Evolutionary conservation across 1,140 invertebrate species (phyloP), one percentile per base, ranked within the genome.

Genomic region (Pseudomyrmex concolor): DNA sequence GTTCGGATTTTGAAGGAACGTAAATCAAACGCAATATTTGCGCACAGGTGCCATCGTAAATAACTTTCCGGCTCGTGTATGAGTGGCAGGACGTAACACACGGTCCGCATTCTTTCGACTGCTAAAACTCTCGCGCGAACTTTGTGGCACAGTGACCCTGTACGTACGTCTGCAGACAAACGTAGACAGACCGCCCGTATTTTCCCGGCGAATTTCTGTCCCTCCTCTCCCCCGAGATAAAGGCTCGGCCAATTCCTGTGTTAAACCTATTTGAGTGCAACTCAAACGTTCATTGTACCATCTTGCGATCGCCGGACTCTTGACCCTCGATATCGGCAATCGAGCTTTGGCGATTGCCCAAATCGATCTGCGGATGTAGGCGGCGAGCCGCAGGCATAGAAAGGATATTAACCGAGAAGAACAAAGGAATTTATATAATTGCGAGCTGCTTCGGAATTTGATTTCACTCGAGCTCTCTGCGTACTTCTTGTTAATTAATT

Each of bases 271-370:
- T 34, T 22, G 66, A 59, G 43, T 25, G n/a, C 22, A 77, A 15
- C 22, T 80, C 8, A 68, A 78, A 68, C 66, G 19, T 70, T 25
- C 68, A 43, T 77, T 73, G 63, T 17, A 64, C 71, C 43, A 54
- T 63, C 67, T 63, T 78, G 77, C 51, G 73, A 83, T 63, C 68
- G 17, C 81, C 72, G 67, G 51, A 7, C 34, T 89, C 87, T 86
- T 83, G 80, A 88, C 84, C 84, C 76, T 59, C 86, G 83, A 91
- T 85, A 88, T 82, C 73, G 86, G 15, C 84, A 91, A 90, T 90
- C 86, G 88, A 86, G 83, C 34, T 73, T 91, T 91, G 90, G 90
- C 89, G 68, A 64, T 85, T 87, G 62, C 81, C 88, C 90, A 91
- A 91, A 89, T 85, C 89, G 89, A 90, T 90, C 72, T 71, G 64